These are phyloP conservation scores for Argyresthia goedartella DNA, from an alignment of 2,888 invertebrate genomes.

Conservation along the genomic window DNA sequence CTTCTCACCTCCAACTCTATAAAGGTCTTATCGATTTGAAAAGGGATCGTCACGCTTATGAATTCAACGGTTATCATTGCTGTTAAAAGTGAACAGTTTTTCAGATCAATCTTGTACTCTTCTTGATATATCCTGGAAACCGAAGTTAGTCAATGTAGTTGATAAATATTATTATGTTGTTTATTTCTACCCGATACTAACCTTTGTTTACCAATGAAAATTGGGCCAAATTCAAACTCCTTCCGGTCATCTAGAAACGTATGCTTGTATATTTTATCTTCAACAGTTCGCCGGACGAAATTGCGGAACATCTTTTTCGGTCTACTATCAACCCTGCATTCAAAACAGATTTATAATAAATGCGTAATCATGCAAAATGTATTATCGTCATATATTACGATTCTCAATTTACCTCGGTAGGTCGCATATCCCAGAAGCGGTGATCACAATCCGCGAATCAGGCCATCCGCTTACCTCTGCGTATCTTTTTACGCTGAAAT, in stretches of 20 bases:
- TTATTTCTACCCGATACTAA: slow-evolving; percentile 12
- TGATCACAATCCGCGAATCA: slow-evolving; percentile 44
- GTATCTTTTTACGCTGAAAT: slow-evolving; percentile 43
- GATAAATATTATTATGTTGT: not conserved
- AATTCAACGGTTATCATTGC: slow-evolving; percentile 59
- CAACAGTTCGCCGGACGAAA: slow-evolving; percentile 45
- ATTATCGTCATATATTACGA: not conserved
- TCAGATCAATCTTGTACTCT: slow-evolving; percentile 56
- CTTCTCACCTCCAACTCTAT: slow-evolving; percentile 37
- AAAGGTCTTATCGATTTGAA: slow-evolving; percentile 46
- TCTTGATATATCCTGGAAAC: slow-evolving; percentile 53
- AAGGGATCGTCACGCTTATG: slow-evolving; percentile 47
- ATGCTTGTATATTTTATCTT: slow-evolving; percentile 45
- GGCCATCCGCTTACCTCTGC: slow-evolving; percentile 62
- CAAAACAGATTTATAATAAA: not conserved
- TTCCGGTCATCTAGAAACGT: slow-evolving; percentile 55
- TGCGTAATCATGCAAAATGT: not conserved
- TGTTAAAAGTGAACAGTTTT: slow-evolving; percentile 64
- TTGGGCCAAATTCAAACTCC: slow-evolving; percentile 57
- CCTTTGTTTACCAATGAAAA: slow-evolving; percentile 48
- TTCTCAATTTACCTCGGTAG: slow-evolving; percentile 38
- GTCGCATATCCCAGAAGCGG: slow-evolving; percentile 48
- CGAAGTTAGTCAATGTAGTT: not conserved
- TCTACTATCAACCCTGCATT: slow-evolving; percentile 48
- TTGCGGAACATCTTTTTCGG: slow-evolving; percentile 62